phyloP scores from a whole-genome alignment of 1,140 invertebrate species.

The Drosophila pseudoananassae region DNA sequence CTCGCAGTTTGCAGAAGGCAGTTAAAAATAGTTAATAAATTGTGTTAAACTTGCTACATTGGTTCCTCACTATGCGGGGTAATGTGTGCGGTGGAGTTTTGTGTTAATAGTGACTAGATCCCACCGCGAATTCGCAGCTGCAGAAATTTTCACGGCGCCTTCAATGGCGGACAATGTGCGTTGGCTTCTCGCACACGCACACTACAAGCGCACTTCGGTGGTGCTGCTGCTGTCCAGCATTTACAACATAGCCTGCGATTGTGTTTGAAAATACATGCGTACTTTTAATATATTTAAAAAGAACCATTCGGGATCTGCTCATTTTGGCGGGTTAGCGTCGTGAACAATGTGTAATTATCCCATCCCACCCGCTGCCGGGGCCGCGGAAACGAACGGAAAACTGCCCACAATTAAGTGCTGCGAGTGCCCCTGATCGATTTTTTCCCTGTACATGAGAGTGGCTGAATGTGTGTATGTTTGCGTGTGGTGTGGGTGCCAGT shows the following conservation, averaged over 20 bases:
- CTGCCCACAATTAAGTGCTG: conserved; percentile 2
- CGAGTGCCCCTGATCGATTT: conserved; percentile 1
- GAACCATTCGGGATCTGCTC: conserved; percentile 5
- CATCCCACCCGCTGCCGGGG: no score
- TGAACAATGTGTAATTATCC: background rate
- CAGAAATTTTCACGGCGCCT: conserved; percentile 64
- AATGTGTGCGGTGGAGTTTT: conserved; percentile 32
- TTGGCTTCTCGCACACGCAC: conserved; percentile 63
- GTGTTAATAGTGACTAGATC: conserved; percentile 20
- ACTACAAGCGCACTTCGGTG: conserved; percentile 8
- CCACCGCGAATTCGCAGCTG: background rate
- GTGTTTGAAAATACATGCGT: conserved; percentile 9
- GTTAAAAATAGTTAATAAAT: conserved; percentile 73
- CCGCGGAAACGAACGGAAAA: no score
- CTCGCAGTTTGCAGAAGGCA: conserved; percentile 62
- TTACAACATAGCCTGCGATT: background rate
- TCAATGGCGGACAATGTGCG: conserved; percentile 82
- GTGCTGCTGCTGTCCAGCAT: conserved; percentile 15
- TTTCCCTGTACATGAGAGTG: conserved; percentile 2
- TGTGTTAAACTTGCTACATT: conserved; percentile 44
- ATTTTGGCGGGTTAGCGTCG: conserved; percentile 28
- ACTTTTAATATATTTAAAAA: conserved; percentile 29
- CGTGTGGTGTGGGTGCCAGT: background rate
- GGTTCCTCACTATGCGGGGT: conserved; percentile 42
- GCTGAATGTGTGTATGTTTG: background rate